phyloP scores from a whole-genome alignment of 2,113 vertebrate genomes.

The Platysternon megacephalum region DNA sequence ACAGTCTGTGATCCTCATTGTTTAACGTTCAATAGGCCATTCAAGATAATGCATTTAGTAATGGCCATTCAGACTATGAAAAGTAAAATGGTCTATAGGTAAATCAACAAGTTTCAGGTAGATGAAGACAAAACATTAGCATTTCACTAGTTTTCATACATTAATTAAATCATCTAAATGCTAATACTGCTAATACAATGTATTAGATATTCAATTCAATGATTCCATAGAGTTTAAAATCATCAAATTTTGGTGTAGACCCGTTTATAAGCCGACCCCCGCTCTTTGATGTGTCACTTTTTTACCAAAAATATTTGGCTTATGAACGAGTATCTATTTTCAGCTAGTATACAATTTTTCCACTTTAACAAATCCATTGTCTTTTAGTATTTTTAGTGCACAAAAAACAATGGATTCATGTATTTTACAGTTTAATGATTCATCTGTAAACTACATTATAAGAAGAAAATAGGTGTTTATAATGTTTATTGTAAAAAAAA shows the following conservation, averaged over 20 bases:
- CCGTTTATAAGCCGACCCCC: too few species aligned
- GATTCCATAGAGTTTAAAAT: too few species aligned
- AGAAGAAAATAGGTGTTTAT: background rate
- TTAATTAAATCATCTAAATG: background rate
- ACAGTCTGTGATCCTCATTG: background rate
- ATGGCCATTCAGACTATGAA: background rate
- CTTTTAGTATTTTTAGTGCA: background rate
- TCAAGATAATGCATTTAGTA: background rate
- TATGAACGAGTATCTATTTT: background rate
- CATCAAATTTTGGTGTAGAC: too few species aligned
- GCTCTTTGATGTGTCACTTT: too few species aligned
- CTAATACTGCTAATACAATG: background rate
- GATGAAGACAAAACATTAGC: background rate
- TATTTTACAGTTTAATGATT: background rate
- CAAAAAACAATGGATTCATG: background rate
- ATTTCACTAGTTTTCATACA: background rate
- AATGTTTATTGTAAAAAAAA: background rate
- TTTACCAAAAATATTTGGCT: too few species aligned
- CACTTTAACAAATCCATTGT: background rate
- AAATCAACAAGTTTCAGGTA: background rate
- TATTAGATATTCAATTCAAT: too few species aligned
- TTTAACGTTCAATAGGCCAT: background rate
- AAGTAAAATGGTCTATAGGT: background rate
- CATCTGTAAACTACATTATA: background rate
- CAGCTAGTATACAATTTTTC: background rate